phyloP scores from a whole-genome alignment of 1,140 invertebrate genomes.

The Drusus annulatus region DNA sequence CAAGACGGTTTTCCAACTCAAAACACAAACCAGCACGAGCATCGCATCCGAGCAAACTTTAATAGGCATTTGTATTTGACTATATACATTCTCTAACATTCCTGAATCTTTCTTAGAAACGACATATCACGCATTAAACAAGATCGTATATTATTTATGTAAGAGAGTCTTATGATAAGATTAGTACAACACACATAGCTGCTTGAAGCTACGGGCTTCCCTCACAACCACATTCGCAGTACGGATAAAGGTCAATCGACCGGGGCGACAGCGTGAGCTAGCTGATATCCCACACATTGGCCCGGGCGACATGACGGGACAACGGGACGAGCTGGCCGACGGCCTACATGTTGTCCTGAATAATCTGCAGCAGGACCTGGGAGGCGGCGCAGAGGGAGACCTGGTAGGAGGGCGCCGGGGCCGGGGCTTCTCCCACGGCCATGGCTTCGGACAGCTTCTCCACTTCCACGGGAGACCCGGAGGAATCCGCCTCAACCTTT shows the following conservation, averaged over 20 bases:
- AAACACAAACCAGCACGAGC: not conserved
- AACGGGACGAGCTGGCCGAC: not conserved
- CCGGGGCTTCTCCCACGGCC: not conserved
- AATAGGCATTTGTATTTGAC: slow-evolving; percentile 6
- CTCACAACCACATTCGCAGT: not conserved
- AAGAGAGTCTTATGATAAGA: not conserved
- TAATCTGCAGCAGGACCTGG: slow-evolving; percentile 48
- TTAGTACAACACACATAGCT: not conserved
- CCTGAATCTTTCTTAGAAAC: not conserved
- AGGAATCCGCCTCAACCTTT: not conserved
- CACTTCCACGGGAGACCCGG: slow-evolving; percentile 34
- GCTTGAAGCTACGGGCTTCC: not conserved
- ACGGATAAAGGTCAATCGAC: not conserved
- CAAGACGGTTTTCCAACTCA: not conserved
- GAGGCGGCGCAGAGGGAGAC: slow-evolving; percentile 36
- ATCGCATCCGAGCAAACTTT: slow-evolving; percentile 6
- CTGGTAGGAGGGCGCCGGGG: slow-evolving; percentile 18
- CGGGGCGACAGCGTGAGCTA: too few species aligned
- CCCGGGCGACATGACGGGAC: not conserved
- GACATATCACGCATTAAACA: slow-evolving; percentile 30
- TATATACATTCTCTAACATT: slow-evolving; percentile 21
- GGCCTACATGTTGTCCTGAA: slow-evolving; percentile 43
- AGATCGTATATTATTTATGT: too few species aligned
- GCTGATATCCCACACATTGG: too few species aligned
- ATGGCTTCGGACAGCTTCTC: slow-evolving; percentile 41